Base-by-base conservation (phyloP, 2,113 vertebrate genomes). In the Nycticebus coucang region DNA sequence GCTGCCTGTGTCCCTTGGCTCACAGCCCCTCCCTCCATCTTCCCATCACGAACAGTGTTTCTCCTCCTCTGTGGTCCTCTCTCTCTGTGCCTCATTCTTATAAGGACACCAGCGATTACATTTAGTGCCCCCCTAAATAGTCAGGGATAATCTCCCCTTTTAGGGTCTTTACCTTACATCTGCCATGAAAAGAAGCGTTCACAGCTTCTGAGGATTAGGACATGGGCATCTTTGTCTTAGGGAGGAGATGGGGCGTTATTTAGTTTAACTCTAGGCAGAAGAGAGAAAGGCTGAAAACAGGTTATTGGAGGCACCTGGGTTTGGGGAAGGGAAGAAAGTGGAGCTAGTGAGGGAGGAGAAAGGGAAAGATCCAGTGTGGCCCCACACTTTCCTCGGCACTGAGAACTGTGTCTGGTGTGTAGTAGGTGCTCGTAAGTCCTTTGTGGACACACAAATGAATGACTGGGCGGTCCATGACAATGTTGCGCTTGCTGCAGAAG, bases 1-100 rank as follows among this genome's bases (percentile, higher is more conserved):
- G 64, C 8, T 0, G 1, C 64, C 53, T 8, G 0, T 0, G 1
- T 22, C 7, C 30, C 66, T n/a, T 22, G 85, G 50, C 41, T 78
- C 3, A 2, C 4, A 18, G 89, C 14, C 45, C 18, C 72, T 75
- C 53, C 11, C 11, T 69, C 53, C 35, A 6, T 4, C 30, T 9
- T 28, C 19, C 0, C 14, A 22, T 30, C 37, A 0, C 2, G 4
- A 0, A 3, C 22, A 0, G 0, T 7, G 1, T n/a, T 19, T 19
- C 22, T 41, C 88, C 15, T 66, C 74, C 12, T 53, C 74, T 5
- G 18, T 28, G 62, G 22, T 50, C 17, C 2, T 11, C 2, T 13
- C 33, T 30, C 24, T 21, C 66, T 57, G 62, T 33, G 22, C 41
- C n/a, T 35, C n/a, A 22, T 35, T 22, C 50, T 59, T 17, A 13